Base-by-base conservation (phyloP, 2,113 vertebrate species). In the Geothlypis trichas region DNA sequence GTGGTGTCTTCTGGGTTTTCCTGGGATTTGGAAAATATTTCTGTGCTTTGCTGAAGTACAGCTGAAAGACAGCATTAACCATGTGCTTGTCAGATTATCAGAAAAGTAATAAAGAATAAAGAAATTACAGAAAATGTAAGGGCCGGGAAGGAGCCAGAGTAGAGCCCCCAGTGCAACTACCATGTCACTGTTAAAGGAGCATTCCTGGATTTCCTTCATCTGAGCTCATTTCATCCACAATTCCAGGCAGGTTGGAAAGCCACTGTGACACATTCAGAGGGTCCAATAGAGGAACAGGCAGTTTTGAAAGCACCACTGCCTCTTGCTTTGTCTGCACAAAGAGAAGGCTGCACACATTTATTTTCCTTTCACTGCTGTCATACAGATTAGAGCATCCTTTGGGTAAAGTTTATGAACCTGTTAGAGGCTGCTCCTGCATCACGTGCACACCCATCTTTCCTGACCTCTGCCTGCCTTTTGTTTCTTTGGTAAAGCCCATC, bases 131-230 rank as follows among this genome's bases (percentile, higher is more conserved):
- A 23, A 18, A 23, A 76, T n/a, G 44, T 42, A 59, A 71, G 35
- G 19, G 31, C 35, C 22, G 37, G 37, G 31, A 65, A 22, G 21
- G 39, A 79, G 30, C 10, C 41, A 42, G 10, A 49, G 5, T 5
- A 17, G 51, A 71, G 13, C 42, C 3, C 2, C 8, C 65, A 58
- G 35, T 1, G 1, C 31, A 55, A 7, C 21, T 4, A 5, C 28
- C 37, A 73, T 1, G 0, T 15, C 0, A 0, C 18, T 51, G 31
- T 28, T 69, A 46, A 24, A 7, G 59, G 35, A 61, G 17, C 1
- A 0, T 12, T 74, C 33, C 19, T 27, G 22, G 15, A 26, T 13
- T 63, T 37, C 33, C 63, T 62, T 42, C 42, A 18, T 51, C 35
- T 39, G 24, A 71, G 18, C 11, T 88, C 15, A 10, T 61, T 73